A percentile compares a stretch with the other conserved stretches of the same genome.
phyloP scores from a whole-genome alignment of 2,797 vertebrate species.

The Aselliscus stoliczkanus region DNA sequence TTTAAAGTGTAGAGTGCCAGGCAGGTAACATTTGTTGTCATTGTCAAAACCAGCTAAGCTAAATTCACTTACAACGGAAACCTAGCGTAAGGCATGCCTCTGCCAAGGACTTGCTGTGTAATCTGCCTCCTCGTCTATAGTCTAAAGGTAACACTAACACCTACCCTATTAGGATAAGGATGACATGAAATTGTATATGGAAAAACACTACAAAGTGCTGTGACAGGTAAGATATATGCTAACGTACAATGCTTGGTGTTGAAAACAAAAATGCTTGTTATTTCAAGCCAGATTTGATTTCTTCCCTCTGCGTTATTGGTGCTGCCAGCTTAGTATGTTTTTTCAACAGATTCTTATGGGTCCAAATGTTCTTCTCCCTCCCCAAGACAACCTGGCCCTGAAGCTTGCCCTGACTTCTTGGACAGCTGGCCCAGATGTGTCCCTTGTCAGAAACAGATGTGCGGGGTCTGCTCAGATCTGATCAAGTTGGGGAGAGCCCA shows the following conservation, averaged over 20 bases:
- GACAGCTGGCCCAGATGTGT: conserved; percentile 74
- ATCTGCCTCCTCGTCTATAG: neutral
- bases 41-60: neutral
- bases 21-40: neutral
- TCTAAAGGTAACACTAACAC: neutral
- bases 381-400: conserved; percentile 68
- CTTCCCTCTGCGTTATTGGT: conserved; percentile 41
- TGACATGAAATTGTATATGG: neutral
- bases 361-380: conserved; percentile 72
- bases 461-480: conserved; percentile 71
- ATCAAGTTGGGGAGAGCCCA: conserved; percentile 76
- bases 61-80: neutral
- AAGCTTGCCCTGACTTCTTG: conserved; percentile 68
- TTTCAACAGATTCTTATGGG: conserved; percentile 55
- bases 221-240: neutral
- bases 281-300: conserved; percentile 68
- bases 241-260: conserved; percentile 44
- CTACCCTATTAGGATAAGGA: neutral
- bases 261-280: conserved; percentile 58
- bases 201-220: neutral
- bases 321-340: conserved; percentile 55
- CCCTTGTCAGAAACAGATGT: conserved; percentile 76
- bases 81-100: neutral
- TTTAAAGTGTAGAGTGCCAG: neutral
- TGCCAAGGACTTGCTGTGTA: neutral